Base-by-base conservation (phyloP, 1,140 invertebrate genomes). In the Chionoecetes opilio region DNA sequence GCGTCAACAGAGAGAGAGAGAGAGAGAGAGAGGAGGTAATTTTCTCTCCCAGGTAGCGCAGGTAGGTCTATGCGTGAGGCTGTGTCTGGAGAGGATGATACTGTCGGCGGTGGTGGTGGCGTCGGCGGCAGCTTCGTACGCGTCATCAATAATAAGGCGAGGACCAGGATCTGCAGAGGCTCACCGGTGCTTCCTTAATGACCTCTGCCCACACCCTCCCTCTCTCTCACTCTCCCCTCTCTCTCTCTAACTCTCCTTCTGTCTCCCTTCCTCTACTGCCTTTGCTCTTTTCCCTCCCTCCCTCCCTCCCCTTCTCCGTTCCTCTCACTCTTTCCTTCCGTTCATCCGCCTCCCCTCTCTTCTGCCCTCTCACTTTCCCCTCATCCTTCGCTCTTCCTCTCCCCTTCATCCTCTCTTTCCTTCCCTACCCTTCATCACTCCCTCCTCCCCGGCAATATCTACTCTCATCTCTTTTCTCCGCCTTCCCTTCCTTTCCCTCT, bases 111-210 rank as follows among this genome's bases (percentile, higher is more conserved):
- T 92, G 75, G 75, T 37, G 91, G 32, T 38, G 91, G 32, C 3
- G 91, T 5, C 2, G 82, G 91, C 29, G 38, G 26, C 2, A 9
- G 84, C 3, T 87, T 89, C 46, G 29, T 29, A 75, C 38, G 38
- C 5, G 29, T 37, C 21, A 34, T 17, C 63, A 34, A 90, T 91
- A 95, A 95, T 95, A 95, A 95, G 94, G 41, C 37, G 89, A 86
- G 82, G 86, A 87, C 82, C 94, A 86, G 94, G 94, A 92, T 87
- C 93, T 94, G 87, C 87, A 9, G 34, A 53, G 63, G 94, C 94
- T 95, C 90, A 95, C 94, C 88, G 41, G 88, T 46, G 90, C 75
- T 41, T 82, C 82, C 90, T 92, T 95, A 92, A 95, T 94, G 93
- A 86, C 75, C 75, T 84, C 88, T 89, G 31, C 46, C 92, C 92